These are phyloP conservation scores for Odontocerum albicorne DNA, from an alignment of 2,888 invertebrate species.

Conservation along the genomic window DNA sequence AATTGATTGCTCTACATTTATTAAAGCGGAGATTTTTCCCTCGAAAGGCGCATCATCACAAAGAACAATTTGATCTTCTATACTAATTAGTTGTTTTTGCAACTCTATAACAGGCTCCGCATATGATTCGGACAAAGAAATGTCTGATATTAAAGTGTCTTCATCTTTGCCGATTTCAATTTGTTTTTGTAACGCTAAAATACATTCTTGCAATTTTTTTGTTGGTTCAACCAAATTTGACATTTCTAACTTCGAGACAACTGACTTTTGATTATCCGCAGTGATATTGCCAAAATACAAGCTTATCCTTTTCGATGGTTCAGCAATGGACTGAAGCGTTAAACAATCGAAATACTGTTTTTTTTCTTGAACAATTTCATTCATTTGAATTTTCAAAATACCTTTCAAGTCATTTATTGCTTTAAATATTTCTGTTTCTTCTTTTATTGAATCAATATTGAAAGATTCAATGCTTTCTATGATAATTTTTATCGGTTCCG, in stretches of 20 bases:
- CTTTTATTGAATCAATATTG: background rate
- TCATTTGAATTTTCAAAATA: background rate
- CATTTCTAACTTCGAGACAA: conserved; percentile 37
- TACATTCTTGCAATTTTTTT: conserved; percentile 43
- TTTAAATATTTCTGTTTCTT: background rate
- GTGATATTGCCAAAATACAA: background rate
- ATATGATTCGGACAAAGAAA: conserved; percentile 47
- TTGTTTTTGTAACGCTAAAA: conserved; percentile 47
- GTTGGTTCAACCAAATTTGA: conserved; percentile 37
- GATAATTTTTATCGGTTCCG: conserved; percentile 44
- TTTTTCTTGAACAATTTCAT: background rate
- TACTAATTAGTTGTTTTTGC: conserved; percentile 45
- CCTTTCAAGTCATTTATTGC: conserved; percentile 1
- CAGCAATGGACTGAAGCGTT: conserved; percentile 1
- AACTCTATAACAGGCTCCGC: conserved; percentile 47
- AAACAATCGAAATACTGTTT: conserved; percentile 3
- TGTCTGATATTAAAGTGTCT: conserved; percentile 44
- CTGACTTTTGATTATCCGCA: too few relatives aligned
- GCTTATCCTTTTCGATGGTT: background rate
- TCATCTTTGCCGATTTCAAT: conserved; percentile 43
- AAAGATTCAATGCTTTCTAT: background rate
- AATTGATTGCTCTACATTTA: conserved; percentile 47
- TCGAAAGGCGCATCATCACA: conserved; percentile 37
- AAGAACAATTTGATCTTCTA: conserved; percentile 42
- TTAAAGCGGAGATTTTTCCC: conserved; percentile 44